Base-by-base conservation (phyloP, 2,113 vertebrate species). In the Sterna hirundo region DNA sequence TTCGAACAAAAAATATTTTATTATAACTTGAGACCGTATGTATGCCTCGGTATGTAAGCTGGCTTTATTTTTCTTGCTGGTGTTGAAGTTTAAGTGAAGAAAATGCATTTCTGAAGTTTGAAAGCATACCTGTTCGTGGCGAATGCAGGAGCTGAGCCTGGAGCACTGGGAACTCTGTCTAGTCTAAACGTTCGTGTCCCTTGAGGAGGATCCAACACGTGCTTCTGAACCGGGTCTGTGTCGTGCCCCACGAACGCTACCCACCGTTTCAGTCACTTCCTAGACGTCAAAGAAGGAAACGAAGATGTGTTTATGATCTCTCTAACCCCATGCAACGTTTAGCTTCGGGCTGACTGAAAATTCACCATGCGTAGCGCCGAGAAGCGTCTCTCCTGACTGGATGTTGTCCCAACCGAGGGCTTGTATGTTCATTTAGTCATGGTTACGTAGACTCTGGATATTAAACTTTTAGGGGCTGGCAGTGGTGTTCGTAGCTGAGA, bases 1-100 rank as follows among this genome's bases (percentile, higher is more conserved):
- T 96, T 97, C 61, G 66, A 94, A 86, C 60, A 95, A 94, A 92
- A 96, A 84, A 5, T 75, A 57, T 72, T 97, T 93, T 79, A n/a
- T 92, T 94, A 42, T 62, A 61, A 93, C 40, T 86, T 80, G 91
- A 77, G 68, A 70, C 58, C 36, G 85, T 86, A 57, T 38, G 18
- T 47, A 12, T 68, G 91, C 94, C 66, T 60, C 89, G 44, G 47
- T 79, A 40, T 74, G 38, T 97, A 91, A 68, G 72, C 71, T 91
- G 84, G 27, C 78, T 94, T 86, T 82, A 70, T 94, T 94, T 93
- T 90, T 46, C 74, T 79, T 96, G 88, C 91, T 88, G 85, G 64
- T 96, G 97, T 44, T 92, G 71, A 96, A 85, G 85, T 85, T 96
- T 60, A 72, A 97, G 72, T 38, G 69, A 79, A 92, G 84, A 77